Evolutionary conservation across 2,797 vertebrate genomes (phyloP).

Genomic region (Sardinella longiceps): DNA sequence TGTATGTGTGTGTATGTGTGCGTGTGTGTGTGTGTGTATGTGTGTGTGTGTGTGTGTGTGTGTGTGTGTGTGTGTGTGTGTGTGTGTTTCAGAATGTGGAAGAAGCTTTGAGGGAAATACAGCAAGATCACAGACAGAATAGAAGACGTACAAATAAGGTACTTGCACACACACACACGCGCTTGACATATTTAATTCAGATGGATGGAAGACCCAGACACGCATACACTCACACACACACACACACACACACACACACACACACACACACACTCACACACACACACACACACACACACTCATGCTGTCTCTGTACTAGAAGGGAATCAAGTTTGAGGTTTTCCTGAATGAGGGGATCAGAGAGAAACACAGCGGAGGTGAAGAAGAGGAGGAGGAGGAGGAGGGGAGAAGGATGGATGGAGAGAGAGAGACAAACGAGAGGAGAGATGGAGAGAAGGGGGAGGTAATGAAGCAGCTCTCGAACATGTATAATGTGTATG

Average conservation of each 20-base stretch:
- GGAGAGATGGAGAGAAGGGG: background rate
- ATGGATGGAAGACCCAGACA: too few species aligned
- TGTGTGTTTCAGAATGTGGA: constrained; percentile 67
- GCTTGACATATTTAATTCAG: too few species aligned
- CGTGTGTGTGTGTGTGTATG: too few species aligned
- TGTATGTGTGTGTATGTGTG: too few species aligned
- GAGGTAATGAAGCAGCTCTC: background rate
- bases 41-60: too few species aligned
- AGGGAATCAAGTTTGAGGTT: constrained; percentile 91
- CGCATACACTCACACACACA: too few species aligned
- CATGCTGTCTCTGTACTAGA: constrained; percentile 59
- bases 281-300: too few species aligned
- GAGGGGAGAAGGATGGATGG: constrained; percentile 33
- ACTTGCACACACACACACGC: constrained; percentile 38
- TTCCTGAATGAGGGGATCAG: constrained; percentile 66
- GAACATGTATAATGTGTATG: background rate
- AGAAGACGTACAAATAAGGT: constrained; percentile 75
- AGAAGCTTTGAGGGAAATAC: constrained; percentile 67
- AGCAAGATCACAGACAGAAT: constrained; percentile 62
- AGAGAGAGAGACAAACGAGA: constrained; percentile 35
- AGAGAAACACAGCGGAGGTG: constrained; percentile 54
- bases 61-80: too few species aligned
- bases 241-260: background rate
- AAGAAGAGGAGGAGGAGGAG: constrained; percentile 15
- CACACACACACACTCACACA: too few species aligned